Evolutionary conservation across 2,888 invertebrate species (phyloP).

Genomic region (Drosophila lutescens): DNA sequence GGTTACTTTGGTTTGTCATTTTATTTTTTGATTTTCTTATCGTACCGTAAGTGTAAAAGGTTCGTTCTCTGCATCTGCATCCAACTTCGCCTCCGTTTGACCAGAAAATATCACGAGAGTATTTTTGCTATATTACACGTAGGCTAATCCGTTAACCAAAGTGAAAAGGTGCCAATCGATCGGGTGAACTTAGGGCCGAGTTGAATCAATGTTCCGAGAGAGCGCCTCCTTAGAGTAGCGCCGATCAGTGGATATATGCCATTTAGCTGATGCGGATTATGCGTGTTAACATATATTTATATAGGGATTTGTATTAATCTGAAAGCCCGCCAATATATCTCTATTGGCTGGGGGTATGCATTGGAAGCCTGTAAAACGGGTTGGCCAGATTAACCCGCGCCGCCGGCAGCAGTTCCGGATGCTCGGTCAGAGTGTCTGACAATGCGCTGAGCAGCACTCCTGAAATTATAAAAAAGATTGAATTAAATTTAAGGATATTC

Average conservation of each 20-base stretch:
- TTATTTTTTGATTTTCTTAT: conserved; percentile 36
- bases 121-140: conserved; percentile 56
- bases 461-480: conserved; percentile 68
- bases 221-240: conserved; percentile 58
- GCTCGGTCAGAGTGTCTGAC: conserved; percentile 90
- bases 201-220: conserved; percentile 58
- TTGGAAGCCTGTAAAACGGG: conserved; percentile 81
- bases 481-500: conserved; percentile 11
- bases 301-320: conserved; percentile 47
- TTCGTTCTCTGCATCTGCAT: conserved; percentile 13
- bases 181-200: conserved; percentile 27
- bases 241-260: conserved; percentile 40
- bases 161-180: conserved; percentile 37
- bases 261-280: conserved; percentile 43
- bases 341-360: conserved; percentile 69
- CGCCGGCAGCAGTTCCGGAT: conserved; percentile 88
- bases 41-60: conserved; percentile 50
- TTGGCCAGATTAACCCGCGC: conserved; percentile 86
- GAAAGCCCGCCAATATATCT: conserved; percentile 42
- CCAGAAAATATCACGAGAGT: conserved; percentile 68
- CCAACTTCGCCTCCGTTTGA: conserved; percentile 11
- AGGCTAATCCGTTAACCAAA: conserved; percentile 32
- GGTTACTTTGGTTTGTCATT: conserved; percentile 19
- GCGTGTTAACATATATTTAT: conserved; percentile 50
- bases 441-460: conserved; percentile 91